Evolutionary conservation across 2,113 vertebrate species (phyloP), one percentile per base, ranked within the genome.

Genomic region (Corydoras maculifer): DNA sequence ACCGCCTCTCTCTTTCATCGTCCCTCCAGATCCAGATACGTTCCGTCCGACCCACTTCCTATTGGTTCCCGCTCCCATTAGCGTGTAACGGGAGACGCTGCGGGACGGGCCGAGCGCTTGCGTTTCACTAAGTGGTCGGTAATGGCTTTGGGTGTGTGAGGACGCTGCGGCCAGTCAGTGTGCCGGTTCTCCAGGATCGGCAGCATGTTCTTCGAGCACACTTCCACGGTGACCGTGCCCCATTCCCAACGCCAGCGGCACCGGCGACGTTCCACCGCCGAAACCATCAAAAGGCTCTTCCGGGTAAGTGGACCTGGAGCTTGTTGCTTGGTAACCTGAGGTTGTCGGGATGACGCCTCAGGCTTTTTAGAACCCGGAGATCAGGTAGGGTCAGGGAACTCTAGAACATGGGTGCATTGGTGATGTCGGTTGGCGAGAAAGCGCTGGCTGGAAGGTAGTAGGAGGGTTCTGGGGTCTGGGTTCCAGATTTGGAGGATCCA

Each of bases 221-320:
- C 69, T 55, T 63, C 70, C 0, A 65, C 83, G 4, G 75, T 84
- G 77, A 86, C 84, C 73, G 91, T 89, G 79, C 87, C 75, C 9
- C 63, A 79, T 76, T 15, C 65, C 9, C 43, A 60, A 69, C 60
- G 68, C 58, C 57, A 60, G 2, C 68, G 58, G 18, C 11, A 53
- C 1, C 86, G 90, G 79, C 92, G 90, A 66, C 80, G 87, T 67
- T 92, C 93, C 64, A 84, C 88, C 77, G 87, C 91, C 81, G 90
- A 90, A 84, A 93, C 84, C n/a, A 84, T 94, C 13, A 96, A 91
- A 84, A 92, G 84, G 72, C 75, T 93, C 43, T 94, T 90, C 89
- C 93, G 84, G 94, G 96, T 98, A 87, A 97, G 93, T 93, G 59
- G 13, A 7, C n/a, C 5, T 1, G 14, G 15, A 5, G 7, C 18